Conservation (phyloP, 2,113 vertebrate species). For the Sminthopsis crassicaudata region DNA sequence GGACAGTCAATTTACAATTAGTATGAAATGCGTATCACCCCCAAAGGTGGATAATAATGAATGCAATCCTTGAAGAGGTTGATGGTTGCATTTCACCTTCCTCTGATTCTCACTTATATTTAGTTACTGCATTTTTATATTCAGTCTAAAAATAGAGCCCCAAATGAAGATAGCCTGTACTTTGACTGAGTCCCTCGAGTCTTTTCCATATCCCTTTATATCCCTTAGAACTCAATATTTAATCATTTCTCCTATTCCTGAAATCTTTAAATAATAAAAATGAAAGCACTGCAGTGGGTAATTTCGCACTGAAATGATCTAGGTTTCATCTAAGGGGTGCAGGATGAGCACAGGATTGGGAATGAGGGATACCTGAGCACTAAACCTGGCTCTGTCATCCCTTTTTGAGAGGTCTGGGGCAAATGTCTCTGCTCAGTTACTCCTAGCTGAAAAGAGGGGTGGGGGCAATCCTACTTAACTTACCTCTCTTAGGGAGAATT, state of each 20-base stretch:
- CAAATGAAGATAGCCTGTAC: slow-evolving; percentile 44
- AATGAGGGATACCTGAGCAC: neutral
- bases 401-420: neutral
- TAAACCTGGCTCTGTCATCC: slow-evolving; percentile 15
- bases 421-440: neutral
- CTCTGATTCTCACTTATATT: slow-evolving; percentile 42
- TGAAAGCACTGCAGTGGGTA: slow-evolving; percentile 31
- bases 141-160: slow-evolving; percentile 57
- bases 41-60: slow-evolving; percentile 47
- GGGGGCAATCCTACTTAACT: slow-evolving; percentile 12
- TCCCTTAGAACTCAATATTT: slow-evolving; percentile 58
- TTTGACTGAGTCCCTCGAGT: slow-evolving; percentile 41
- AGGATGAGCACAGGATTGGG: neutral
- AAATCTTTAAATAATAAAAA: slow-evolving; percentile 65
- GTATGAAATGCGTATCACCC: slow-evolving; percentile 41
- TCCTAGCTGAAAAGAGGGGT: neutral
- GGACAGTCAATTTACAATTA: neutral
- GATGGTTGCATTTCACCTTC: slow-evolving; percentile 39
- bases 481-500: slow-evolving; percentile 29
- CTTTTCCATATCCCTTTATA: slow-evolving; percentile 57
- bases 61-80: slow-evolving; percentile 30
- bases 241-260: slow-evolving; percentile 59
- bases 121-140: slow-evolving; percentile 56
- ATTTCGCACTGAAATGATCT: slow-evolving; percentile 38
- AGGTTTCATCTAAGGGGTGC: neutral